Evolutionary conservation across 2,888 invertebrate species (phyloP), one percentile per base, ranked within the genome.

Genomic region (Thalpophila matura): DNA sequence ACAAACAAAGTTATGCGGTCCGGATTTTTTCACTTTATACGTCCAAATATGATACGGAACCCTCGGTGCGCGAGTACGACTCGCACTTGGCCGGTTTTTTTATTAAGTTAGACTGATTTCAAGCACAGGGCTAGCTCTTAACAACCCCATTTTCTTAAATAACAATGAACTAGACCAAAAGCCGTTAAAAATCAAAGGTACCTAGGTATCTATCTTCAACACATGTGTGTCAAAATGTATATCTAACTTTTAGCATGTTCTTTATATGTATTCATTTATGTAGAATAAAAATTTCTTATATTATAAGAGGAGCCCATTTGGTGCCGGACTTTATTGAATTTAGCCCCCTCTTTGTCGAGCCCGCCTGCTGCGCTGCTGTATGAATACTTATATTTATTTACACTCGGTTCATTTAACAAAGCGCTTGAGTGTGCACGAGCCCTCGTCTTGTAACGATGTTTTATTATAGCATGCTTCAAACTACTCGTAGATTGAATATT

Each of bases 331-430:
- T 84, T 89, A 93, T 94, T 92, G 88, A 91, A 93, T 90, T 84
- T 77, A 84, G 85, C 90, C 93, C 93, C 92, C 88, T 86, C 81
- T 80, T 83, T 74, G 78, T 62, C 45, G 71, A 74, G 84, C 79
- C 85, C 90, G 79, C 94, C 92, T 82, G 93, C 91, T 90, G 94
- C 59, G 91, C 80, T 77, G 69, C 83, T 88, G 86, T 90, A 89
- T 90, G 89, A 90, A 88, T 90, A 91, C 91, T 91, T 91, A 92
- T 94, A 94, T 95, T 95, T 95, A 95, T 95, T 95, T 94, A 94
- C 93, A 92, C 87, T 90, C 89, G 92, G 88, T 94, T 93, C 95
- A 92, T 95, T 95, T 92, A 94, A 93, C 92, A 88, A 87, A 86
- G 86, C 88, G 87, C 89, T 88, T 81, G 91, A 92, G 89, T 90